Evolutionary conservation across 37 sponge, comb jelly and placozoan genomes (phyloP), one percentile per base, ranked within the genome.

Genomic region (Aphrocallistes beatrix): DNA sequence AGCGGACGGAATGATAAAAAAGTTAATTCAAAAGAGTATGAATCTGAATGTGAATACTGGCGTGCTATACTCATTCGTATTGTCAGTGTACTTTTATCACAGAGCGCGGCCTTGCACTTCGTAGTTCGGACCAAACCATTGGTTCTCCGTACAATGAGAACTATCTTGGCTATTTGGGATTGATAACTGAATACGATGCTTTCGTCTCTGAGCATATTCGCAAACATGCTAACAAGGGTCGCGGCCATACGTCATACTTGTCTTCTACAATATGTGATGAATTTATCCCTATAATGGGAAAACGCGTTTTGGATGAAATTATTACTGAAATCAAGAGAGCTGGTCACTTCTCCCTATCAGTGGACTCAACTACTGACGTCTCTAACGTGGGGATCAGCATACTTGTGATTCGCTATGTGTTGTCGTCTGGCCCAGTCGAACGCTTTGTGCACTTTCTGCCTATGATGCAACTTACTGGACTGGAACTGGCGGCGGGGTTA

Each of bases 241-340:
- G 51, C 23, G 84, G 85, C 38, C 50, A 50, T 28, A 37, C 37
- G 51, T 85, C 85, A 45, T 85, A 85, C 51, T 85, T 85, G 50
- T 85, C 85, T 19, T 85, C 85, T 49, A 85, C 85, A 39, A 39
- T 85, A 50, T 85, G 51, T 50, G 38, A 85, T 85, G 85, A 85
- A 39, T 28, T 85, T 49, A 39, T 38, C 1, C 32, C 34, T 23
- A 38, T 51, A 51, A 85, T 39, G 36, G 85, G 85, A 37, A 50
- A 85, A 37, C 36, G 50, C 23, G 51, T 51, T 85, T 50, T 50
- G 51, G 51, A 30, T 25, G 51, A 50, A 37, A 60, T 60, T 60
- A 21, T 60, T 21, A 60, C 28, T 13, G 51, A 50, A 50, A 85
- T 85, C 38, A 85, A 85, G 17, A 36, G 25, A 23, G 36, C 85